phyloP scores from a whole-genome alignment of 2,888 invertebrate genomes.

The Lochmaea capreae region DNA sequence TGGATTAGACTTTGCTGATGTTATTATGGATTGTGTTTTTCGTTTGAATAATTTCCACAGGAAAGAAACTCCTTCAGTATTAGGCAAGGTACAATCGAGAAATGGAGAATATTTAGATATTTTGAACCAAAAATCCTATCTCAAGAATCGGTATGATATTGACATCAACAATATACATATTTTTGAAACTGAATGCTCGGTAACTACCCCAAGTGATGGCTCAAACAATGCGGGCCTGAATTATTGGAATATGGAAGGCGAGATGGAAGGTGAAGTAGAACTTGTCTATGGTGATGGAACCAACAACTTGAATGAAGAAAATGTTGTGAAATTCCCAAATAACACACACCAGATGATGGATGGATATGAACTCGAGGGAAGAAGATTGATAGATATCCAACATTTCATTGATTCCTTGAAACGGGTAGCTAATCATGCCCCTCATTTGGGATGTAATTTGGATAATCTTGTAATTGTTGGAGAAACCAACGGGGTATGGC shows the following conservation, averaged over 20 bases:
- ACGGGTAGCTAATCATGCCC: too few relatives aligned
- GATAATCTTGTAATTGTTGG: slow-evolving; percentile 19
- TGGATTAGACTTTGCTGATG: too few relatives aligned
- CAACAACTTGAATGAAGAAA: background rate
- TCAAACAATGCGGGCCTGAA: too few relatives aligned
- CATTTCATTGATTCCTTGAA: too few relatives aligned
- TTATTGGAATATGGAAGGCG: too few relatives aligned
- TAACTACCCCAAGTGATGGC: too few relatives aligned
- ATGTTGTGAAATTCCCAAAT: slow-evolving; percentile 14
- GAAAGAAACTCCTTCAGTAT: background rate
- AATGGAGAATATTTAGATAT: slow-evolving; percentile 10
- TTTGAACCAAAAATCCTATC: slow-evolving; percentile 5
- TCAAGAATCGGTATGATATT: background rate
- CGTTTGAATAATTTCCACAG: slow-evolving; percentile 6
- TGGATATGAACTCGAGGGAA: slow-evolving; percentile 16
- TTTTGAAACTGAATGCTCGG: too few relatives aligned
- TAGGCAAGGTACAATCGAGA: slow-evolving; percentile 1
- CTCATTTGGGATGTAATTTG: slow-evolving; percentile 5
- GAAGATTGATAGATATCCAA: background rate
- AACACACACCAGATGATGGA: slow-evolving; percentile 17
- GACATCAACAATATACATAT: too few relatives aligned
- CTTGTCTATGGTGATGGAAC: too few relatives aligned
- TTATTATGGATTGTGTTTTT: slow-evolving; percentile 3
- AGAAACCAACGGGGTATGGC: slow-evolving; percentile 16
- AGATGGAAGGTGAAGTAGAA: too few relatives aligned